Conservation (phyloP, 1,140 invertebrate genomes). For the Apis dorsata region DNA sequence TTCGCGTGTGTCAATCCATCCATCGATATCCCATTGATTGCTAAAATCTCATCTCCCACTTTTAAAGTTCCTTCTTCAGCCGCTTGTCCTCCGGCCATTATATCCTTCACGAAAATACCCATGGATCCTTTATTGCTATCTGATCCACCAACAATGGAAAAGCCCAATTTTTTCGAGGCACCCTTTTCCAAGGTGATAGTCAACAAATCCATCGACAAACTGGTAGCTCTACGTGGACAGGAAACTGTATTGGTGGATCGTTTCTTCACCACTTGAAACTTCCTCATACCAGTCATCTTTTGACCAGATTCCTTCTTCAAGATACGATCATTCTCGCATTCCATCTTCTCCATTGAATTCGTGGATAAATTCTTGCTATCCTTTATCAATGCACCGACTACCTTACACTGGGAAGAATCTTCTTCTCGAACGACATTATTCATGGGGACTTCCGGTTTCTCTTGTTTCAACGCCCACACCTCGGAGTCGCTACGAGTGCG, state of each 20-base stretch:
- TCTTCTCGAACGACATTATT: background rate
- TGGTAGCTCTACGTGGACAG: conserved; percentile 64
- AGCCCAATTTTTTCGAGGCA: conserved; percentile 84
- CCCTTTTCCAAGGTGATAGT: conserved; percentile 82
- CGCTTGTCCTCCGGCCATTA: conserved; percentile 85
- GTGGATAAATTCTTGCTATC: conserved; percentile 4
- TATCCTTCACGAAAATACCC: conserved; percentile 88
- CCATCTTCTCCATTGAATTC: background rate
- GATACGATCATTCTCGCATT: background rate
- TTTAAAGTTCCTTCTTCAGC: conserved; percentile 83
- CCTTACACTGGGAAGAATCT: background rate
- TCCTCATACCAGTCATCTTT: conserved; percentile 77
- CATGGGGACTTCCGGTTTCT: background rate
- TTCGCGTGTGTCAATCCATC: conserved; percentile 84
- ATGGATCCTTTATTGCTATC: conserved; percentile 86
- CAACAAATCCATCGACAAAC: conserved; percentile 72
- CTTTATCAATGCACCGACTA: conserved; percentile 10
- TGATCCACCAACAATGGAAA: conserved; percentile 87
- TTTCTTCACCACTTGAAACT: conserved; percentile 75
- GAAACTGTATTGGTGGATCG: conserved; percentile 54
- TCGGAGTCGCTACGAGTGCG: conserved; percentile 69
- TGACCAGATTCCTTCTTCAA: conserved; percentile 30
- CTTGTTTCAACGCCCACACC: conserved; percentile 67
- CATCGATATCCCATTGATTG: conserved; percentile 83
- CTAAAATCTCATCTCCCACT: conserved; percentile 85